Percentiles rank a stretch among this genome's conserved stretches.
Evolutionary conservation across 2,888 invertebrate species (phyloP).

Genomic region (Drosophila paracracens): DNA sequence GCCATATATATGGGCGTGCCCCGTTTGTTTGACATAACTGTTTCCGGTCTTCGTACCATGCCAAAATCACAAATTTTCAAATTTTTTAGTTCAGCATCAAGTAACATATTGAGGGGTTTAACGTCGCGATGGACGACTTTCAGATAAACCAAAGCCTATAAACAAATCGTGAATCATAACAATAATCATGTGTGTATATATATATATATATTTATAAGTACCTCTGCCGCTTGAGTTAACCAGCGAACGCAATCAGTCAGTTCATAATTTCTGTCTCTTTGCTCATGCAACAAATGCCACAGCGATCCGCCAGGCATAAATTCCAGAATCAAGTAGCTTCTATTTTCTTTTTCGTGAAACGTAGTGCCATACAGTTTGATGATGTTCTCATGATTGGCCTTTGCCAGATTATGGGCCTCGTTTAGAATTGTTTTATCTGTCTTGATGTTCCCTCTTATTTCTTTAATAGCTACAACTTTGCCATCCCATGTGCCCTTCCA

Average conservation of each 20-base stretch:
- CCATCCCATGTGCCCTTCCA: neutral
- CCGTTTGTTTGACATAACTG: neutral
- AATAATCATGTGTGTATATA: neutral
- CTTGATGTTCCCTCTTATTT: rapidly evolving
- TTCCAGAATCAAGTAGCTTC: neutral
- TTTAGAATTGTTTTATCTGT: rapidly evolving
- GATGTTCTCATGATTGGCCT: neutral
- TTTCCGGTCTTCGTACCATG: neutral
- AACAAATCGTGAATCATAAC: neutral
- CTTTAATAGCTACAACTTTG: neutral
- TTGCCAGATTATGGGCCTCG: neutral
- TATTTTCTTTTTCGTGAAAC: neutral
- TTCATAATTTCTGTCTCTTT: rapidly evolving
- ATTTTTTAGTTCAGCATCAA: neutral
- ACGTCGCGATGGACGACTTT: neutral
- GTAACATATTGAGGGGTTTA: neutral
- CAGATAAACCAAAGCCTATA: neutral
- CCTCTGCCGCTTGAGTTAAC: neutral
- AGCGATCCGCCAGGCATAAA: neutral
- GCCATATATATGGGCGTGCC: neutral
- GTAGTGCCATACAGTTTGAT: neutral
- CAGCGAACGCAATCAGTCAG: neutral
- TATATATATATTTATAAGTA: neutral
- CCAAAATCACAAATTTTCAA: neutral
- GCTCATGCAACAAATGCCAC: neutral